phyloP scores from a whole-genome alignment of 2,113 vertebrate genomes.

The Onychostoma macrolepis region DNA sequence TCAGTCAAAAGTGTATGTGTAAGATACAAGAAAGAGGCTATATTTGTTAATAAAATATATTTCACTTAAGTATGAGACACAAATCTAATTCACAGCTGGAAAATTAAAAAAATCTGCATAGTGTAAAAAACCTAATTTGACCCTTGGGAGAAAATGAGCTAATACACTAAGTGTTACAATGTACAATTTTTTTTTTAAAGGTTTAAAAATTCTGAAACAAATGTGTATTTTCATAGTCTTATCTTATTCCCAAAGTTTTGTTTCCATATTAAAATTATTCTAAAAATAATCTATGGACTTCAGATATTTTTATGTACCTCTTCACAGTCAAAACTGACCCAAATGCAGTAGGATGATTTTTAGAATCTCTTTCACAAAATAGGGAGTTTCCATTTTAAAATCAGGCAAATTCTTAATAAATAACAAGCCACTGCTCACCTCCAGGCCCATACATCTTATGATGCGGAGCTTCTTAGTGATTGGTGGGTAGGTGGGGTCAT shows the following conservation, averaged over 20 bases:
- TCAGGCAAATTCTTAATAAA: background rate
- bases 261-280: background rate
- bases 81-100: too few relatives aligned
- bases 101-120: too few relatives aligned
- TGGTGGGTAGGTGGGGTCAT: constrained; percentile 85
- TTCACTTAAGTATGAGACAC: too few relatives aligned
- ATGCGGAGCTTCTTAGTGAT: constrained; percentile 88
- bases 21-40: too few relatives aligned
- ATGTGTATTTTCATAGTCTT: background rate
- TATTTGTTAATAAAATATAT: too few relatives aligned
- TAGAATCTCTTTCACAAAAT: background rate
- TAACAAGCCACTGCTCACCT: constrained; percentile 72
- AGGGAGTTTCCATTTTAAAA: background rate
- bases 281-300: background rate
- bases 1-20: too few relatives aligned
- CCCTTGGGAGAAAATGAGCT: background rate
- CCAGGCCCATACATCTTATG: constrained; percentile 83
- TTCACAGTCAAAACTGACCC: background rate
- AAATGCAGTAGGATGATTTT: background rate
- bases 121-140: background rate
- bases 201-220: background rate
- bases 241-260: background rate
- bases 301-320: background rate
- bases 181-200: background rate
- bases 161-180: background rate